phyloP scores from a whole-genome alignment of 2,797 vertebrate species.

The Danio jaintianensis region DNA sequence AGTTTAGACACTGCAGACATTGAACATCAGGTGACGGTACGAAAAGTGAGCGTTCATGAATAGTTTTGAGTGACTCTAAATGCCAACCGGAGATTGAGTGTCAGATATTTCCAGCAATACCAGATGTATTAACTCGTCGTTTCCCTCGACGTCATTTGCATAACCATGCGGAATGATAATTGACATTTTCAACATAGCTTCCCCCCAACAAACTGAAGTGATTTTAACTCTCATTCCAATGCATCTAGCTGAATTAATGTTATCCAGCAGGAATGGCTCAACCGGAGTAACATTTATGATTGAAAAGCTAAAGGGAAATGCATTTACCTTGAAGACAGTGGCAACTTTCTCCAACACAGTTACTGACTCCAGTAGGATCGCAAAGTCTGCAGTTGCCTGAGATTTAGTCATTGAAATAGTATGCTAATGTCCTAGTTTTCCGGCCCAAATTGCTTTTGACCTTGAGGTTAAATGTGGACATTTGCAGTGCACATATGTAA shows the following conservation, averaged over 20 bases:
- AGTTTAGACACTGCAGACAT: slow-evolving; percentile 24
- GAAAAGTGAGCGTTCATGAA: slow-evolving; percentile 22
- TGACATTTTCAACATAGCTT: slow-evolving; percentile 63
- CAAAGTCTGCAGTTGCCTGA: slow-evolving; percentile 59
- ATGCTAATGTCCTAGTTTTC: slow-evolving; percentile 61
- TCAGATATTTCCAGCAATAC: slow-evolving; percentile 35
- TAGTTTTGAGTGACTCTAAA: slow-evolving; percentile 48
- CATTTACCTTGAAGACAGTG: slow-evolving; percentile 71
- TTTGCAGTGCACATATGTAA: slow-evolving; percentile 69
- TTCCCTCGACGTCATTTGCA: slow-evolving; percentile 44
- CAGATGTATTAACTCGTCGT: slow-evolving; percentile 46
- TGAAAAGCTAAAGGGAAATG: slow-evolving; percentile 70
- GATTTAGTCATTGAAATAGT: slow-evolving; percentile 57
- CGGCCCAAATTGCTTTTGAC: slow-evolving; percentile 72
- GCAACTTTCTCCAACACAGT: slow-evolving; percentile 61
- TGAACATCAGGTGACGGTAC: slow-evolving; percentile 28
- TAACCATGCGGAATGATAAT: slow-evolving; percentile 60
- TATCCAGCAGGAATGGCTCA: slow-evolving; percentile 70
- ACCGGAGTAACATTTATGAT: slow-evolving; percentile 71
- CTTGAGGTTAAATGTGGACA: slow-evolving; percentile 67
- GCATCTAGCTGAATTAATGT: slow-evolving; percentile 66
- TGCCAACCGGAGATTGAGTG: slow-evolving; percentile 32
- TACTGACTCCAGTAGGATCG: slow-evolving; percentile 64
- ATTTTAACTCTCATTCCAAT: slow-evolving; percentile 67
- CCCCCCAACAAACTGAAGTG: slow-evolving; percentile 51